Percentiles rank a stretch among this genome's conserved stretches.
phyloP scores from a whole-genome alignment of 1,140 invertebrate genomes.

The Chironomus tepperi region DNA sequence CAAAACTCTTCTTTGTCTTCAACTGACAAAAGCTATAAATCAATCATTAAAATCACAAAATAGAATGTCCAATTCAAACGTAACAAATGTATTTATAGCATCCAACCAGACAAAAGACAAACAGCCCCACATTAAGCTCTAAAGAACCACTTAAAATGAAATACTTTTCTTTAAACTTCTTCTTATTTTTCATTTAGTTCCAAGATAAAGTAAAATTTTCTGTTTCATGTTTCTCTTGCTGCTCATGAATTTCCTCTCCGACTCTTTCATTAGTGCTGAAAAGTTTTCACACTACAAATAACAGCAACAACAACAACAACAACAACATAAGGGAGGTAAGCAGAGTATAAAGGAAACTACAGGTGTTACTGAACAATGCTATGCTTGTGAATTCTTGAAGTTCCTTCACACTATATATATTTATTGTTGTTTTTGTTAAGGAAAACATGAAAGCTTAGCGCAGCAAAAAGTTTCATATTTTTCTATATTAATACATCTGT shows the following conservation, averaged over 20 bases:
- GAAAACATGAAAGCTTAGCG: neutral
- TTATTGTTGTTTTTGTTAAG: neutral
- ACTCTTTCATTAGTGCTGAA: neutral
- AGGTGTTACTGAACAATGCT: neutral
- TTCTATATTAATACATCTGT: neutral
- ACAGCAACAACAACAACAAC: too few species aligned
- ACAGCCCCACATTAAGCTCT: too few species aligned
- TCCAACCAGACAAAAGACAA: too few species aligned
- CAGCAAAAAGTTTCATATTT: neutral
- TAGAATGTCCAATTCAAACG: too few species aligned
- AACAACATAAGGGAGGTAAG: too few species aligned
- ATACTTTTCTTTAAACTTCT: neutral
- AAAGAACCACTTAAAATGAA: too few species aligned
- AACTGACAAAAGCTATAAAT: too few species aligned
- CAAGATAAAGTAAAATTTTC: neutral
- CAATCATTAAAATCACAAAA: too few species aligned
- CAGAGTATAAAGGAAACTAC: neutral
- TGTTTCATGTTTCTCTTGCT: neutral
- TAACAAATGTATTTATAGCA: too few species aligned
- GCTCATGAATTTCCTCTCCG: neutral
- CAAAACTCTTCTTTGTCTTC: too few species aligned
- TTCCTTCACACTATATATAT: neutral
- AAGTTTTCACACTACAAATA: too few species aligned
- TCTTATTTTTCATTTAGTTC: neutral
- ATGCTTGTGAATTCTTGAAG: neutral